Conservation (phyloP, 2,888 invertebrate species). For the Dynastes grantii region DNA sequence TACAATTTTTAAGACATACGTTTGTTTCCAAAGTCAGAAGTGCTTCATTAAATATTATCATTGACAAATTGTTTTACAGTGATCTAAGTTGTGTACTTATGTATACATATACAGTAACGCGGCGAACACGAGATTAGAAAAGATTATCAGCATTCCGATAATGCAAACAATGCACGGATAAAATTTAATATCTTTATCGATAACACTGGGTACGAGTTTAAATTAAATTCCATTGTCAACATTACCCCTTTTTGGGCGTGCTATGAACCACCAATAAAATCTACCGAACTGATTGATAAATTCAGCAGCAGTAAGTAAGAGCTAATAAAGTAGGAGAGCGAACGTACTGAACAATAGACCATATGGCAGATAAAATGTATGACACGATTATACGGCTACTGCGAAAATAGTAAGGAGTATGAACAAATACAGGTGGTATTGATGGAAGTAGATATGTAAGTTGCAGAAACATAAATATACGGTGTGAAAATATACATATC, state of each 20-base stretch:
- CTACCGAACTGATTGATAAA: background rate
- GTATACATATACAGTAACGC: too few relatives aligned
- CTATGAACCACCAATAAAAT: background rate
- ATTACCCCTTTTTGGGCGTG: slow-evolving; percentile 11
- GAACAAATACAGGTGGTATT: too few relatives aligned
- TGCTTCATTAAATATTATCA: too few relatives aligned
- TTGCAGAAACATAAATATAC: too few relatives aligned
- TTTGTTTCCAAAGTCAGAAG: too few relatives aligned
- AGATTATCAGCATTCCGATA: slow-evolving; percentile 4
- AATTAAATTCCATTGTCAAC: slow-evolving; percentile 35
- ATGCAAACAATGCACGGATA: slow-evolving; percentile 19
- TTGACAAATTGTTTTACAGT: too few relatives aligned
- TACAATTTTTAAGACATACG: too few relatives aligned
- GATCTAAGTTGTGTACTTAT: too few relatives aligned
- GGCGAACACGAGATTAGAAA: too few relatives aligned
- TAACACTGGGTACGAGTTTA: slow-evolving; percentile 17
- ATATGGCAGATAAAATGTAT: background rate
- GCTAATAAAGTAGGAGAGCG: background rate
- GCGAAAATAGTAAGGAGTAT: background rate
- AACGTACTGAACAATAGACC: background rate
- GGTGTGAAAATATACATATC: too few relatives aligned
- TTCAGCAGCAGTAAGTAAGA: background rate
- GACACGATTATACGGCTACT: background rate
- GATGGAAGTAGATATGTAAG: too few relatives aligned
- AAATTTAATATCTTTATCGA: slow-evolving; percentile 23